These are phyloP conservation scores for Petrolisthes cinctipes DNA, from an alignment of 2,888 invertebrate genomes.

Conservation along the genomic window DNA sequence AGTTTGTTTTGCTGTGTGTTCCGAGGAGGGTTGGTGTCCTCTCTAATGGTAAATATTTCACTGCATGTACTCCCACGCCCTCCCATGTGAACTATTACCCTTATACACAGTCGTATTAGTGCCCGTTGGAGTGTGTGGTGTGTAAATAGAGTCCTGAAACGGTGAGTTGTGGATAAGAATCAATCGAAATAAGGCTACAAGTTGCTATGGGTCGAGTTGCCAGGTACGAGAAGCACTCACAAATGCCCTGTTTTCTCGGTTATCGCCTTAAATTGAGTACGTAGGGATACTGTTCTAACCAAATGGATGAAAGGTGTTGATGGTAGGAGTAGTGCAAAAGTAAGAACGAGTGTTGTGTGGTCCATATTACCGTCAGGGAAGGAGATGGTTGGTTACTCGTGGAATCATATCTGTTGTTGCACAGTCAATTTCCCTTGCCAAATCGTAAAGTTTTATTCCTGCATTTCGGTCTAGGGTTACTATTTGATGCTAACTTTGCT, in stretches of 20 bases:
- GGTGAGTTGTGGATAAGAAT: neutral
- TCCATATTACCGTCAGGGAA: too few species aligned
- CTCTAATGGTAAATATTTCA: neutral
- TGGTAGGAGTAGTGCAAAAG: too few species aligned
- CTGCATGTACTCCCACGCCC: neutral
- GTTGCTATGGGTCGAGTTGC: neutral
- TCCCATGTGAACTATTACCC: neutral
- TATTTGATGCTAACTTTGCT: too few species aligned
- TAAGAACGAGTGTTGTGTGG: too few species aligned
- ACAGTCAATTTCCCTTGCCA: too few species aligned
- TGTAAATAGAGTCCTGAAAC: neutral
- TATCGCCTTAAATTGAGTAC: neutral
- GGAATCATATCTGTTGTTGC: too few species aligned
- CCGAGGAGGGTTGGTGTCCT: neutral
- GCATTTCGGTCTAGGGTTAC: too few species aligned
- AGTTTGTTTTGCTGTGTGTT: neutral
- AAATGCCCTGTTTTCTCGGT: neutral
- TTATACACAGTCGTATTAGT: neutral
- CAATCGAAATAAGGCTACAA: neutral
- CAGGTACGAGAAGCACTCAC: neutral
- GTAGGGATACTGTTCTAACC: too few species aligned
- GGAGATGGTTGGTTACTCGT: too few species aligned
- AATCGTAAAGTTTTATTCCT: too few species aligned
- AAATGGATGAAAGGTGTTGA: too few species aligned
- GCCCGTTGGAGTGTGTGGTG: neutral